phyloP scores from a whole-genome alignment of 1,140 invertebrate species.

The Bradysia coprophila region DNA sequence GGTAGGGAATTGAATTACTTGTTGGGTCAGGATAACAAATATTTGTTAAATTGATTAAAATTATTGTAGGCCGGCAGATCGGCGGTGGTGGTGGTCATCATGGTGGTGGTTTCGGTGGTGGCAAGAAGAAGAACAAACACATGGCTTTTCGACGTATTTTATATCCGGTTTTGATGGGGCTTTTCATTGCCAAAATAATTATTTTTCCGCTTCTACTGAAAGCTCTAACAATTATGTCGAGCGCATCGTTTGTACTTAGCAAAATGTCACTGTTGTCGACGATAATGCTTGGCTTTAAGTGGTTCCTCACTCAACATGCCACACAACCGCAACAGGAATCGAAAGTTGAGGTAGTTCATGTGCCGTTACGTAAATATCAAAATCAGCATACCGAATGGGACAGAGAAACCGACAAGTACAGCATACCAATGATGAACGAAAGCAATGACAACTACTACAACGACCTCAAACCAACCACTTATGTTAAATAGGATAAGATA shows the following conservation, averaged over 20 bases:
- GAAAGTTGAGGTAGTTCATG: constrained; percentile 13
- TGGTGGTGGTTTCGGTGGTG: no score
- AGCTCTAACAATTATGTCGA: constrained; percentile 36
- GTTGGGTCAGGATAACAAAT: no score
- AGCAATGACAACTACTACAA: neutral
- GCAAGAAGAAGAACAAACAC: no score
- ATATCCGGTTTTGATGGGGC: constrained; percentile 34
- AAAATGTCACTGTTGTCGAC: constrained; percentile 27
- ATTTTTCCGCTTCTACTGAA: constrained; percentile 41
- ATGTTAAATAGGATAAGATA: no score
- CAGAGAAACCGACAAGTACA: constrained; percentile 3
- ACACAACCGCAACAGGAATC: neutral
- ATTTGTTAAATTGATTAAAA: no score
- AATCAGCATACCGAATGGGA: neutral
- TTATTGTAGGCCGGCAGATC: no score
- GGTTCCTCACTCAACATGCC: constrained; percentile 8
- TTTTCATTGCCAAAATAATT: constrained; percentile 37
- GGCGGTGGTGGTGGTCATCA: no score
- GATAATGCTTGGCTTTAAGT: constrained; percentile 24
- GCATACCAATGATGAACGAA: constrained; percentile 7
- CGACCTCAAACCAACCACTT: neutral
- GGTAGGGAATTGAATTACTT: no score
- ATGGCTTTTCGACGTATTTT: constrained; percentile 14
- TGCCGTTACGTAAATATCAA: constrained; percentile 7
- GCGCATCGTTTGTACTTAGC: constrained; percentile 35